phyloP scores from a whole-genome alignment of 2,888 invertebrate genomes.

The Lasioglossum malachurum region DNA sequence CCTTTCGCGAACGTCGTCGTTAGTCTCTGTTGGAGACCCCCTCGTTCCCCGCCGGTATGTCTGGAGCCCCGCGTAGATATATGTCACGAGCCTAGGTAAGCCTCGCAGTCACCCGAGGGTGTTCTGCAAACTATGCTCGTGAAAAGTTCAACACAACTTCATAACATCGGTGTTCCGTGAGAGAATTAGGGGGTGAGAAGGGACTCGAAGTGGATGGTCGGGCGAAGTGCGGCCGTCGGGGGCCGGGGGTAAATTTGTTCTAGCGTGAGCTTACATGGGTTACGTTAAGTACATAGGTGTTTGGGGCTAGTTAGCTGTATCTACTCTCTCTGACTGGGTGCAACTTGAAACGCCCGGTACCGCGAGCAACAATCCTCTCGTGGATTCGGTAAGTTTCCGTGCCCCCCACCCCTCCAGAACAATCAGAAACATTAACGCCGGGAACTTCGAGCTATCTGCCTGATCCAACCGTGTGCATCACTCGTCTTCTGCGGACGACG shows the following conservation, averaged over 20 bases:
- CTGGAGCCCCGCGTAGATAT: conserved; percentile 65
- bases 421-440: conserved; percentile 21
- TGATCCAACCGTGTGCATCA: not conserved
- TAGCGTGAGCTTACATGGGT: conserved; percentile 85
- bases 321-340: conserved; percentile 61
- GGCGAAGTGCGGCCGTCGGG: conserved; percentile 54
- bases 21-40: not conserved
- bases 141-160: conserved; percentile 85
- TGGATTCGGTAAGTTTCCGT: conserved; percentile 49
- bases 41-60: conserved; percentile 38
- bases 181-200: conserved; percentile 74
- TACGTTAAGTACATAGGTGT: conserved; percentile 84
- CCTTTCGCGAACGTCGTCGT: not conserved
- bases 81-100: conserved; percentile 78
- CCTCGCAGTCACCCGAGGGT: conserved; percentile 78
- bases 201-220: conserved; percentile 73
- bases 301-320: conserved; percentile 80
- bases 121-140: conserved; percentile 83
- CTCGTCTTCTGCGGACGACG: not conserved
- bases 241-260: conserved; percentile 82
- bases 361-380: conserved; percentile 46
- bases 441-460: conserved; percentile 4
- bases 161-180: conserved; percentile 80
- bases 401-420: not conserved
- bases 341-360: conserved; percentile 65